Conservation (phyloP, 64 coral and sea anemone species). For the Astreopora myriophthalma region DNA sequence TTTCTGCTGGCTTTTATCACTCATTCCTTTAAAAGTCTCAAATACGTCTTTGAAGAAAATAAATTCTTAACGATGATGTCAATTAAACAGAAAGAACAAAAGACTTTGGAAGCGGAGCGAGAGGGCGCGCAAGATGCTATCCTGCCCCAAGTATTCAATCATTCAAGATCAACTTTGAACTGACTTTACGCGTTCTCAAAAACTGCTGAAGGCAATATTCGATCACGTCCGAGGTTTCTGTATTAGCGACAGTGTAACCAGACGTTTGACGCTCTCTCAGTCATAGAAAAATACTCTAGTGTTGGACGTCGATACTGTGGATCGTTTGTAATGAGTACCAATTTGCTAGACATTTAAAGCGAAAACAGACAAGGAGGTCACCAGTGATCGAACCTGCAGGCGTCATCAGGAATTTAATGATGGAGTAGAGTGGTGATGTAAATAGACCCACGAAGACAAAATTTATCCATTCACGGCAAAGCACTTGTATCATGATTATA, state of each 20-base stretch:
- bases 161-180: too few relatives aligned
- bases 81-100: background rate
- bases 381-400: background rate
- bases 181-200: background rate
- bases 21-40: background rate
- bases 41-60: background rate
- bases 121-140: background rate
- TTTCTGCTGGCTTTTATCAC: background rate
- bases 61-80: background rate
- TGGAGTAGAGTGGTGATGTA: background rate
- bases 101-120: background rate
- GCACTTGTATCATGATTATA: background rate
- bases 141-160: too few relatives aligned
- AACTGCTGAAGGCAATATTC: background rate
- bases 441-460: background rate
- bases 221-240: background rate
- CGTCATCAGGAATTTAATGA: background rate
- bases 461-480: background rate
- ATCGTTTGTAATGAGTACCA: background rate
- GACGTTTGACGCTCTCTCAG: too few relatives aligned
- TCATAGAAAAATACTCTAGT: background rate
- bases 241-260: too few relatives aligned
- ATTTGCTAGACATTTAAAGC: background rate
- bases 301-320: background rate
- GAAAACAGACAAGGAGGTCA: conserved; percentile 5